Percentiles rank a stretch among this genome's conserved stretches.
Conservation (phyloP, 2,797 vertebrate genomes). For the Eulemur coronatus region DNA sequence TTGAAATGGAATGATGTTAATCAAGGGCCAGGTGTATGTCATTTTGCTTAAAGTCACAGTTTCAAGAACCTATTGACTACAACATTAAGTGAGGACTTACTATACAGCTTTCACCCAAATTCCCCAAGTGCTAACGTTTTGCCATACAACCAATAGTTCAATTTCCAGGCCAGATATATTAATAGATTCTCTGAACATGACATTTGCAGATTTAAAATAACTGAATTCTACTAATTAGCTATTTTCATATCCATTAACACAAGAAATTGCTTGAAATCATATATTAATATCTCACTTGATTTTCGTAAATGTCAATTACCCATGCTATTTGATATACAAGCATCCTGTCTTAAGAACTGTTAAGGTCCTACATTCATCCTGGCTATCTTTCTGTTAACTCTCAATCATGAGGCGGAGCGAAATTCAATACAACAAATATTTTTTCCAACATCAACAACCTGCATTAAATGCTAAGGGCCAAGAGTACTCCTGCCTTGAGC, state of each 20-base stretch:
- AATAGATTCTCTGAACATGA: background rate
- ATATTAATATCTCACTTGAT: background rate
- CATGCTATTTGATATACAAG: background rate
- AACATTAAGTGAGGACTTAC: background rate
- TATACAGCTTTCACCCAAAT: background rate
- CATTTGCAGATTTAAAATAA: slow-evolving; percentile 29
- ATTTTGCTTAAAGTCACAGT: background rate
- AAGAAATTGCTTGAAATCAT: background rate
- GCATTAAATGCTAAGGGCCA: background rate
- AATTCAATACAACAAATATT: background rate
- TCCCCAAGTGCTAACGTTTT: background rate
- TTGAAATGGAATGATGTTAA: background rate
- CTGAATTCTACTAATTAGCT: background rate
- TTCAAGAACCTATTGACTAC: background rate
- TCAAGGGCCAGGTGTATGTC: background rate
- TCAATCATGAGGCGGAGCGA: background rate
- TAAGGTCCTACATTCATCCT: background rate
- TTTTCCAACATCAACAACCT: background rate
- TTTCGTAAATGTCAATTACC: background rate
- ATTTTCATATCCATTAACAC: background rate
- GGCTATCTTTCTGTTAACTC: background rate
- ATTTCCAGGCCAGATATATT: background rate
- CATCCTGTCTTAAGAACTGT: background rate
- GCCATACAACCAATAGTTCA: background rate
- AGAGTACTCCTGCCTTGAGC: background rate